phyloP scores from a whole-genome alignment of 2,888 invertebrate genomes.

The Stenotaenia linearis region DNA sequence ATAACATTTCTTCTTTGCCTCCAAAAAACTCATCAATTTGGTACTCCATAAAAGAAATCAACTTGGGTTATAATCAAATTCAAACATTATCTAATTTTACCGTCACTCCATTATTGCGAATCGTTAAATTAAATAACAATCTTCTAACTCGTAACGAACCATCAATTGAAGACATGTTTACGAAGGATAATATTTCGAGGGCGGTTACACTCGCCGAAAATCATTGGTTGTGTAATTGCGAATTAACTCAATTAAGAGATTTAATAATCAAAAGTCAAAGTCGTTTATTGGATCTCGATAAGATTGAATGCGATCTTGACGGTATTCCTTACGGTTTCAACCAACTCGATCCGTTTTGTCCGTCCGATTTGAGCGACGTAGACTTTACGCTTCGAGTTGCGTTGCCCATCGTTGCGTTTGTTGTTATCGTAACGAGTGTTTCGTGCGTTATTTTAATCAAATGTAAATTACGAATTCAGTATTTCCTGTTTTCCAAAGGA shows the following conservation, averaged over 20 bases:
- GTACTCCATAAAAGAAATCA: background rate
- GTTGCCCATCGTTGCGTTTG: background rate
- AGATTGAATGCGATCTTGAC: background rate
- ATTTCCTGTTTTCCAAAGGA: background rate
- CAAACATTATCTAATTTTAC: background rate
- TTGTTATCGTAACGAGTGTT: background rate
- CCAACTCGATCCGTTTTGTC: background rate
- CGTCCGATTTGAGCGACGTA: background rate
- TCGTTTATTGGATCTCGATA: background rate
- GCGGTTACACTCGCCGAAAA: background rate
- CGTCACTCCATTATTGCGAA: background rate
- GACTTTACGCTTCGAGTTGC: background rate
- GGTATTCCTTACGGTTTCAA: background rate
- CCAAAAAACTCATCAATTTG: background rate
- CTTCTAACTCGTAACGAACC: background rate
- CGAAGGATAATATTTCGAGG: background rate
- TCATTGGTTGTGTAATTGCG: background rate
- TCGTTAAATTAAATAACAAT: background rate
- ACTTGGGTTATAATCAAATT: background rate
- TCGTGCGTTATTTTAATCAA: background rate
- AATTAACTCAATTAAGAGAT: background rate
- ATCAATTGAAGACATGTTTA: background rate
- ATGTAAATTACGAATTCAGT: background rate
- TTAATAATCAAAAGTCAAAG: background rate
- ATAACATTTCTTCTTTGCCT: background rate